These are phyloP conservation scores for Drosophila austrosaltans DNA, from an alignment of 2,888 invertebrate species.

Conservation along the genomic window DNA sequence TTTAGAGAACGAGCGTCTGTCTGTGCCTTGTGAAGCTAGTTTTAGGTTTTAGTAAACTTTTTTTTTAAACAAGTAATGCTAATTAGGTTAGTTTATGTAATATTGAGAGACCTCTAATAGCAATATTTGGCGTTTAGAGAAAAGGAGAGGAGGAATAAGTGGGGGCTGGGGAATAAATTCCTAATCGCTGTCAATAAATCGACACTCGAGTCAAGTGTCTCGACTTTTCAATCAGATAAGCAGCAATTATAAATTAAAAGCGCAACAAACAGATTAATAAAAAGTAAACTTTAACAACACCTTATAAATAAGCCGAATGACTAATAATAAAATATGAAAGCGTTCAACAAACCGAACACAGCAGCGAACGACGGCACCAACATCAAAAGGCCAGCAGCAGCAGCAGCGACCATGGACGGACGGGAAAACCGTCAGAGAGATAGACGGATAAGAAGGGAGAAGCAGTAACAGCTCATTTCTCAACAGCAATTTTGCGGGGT, in stretches of 20 bases:
- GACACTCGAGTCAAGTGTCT: slow-evolving; percentile 74
- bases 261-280: slow-evolving; percentile 74
- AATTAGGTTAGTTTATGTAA: slow-evolving; percentile 48
- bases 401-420: slow-evolving; percentile 23
- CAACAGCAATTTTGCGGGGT: slow-evolving; percentile 25
- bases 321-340: slow-evolving; percentile 76
- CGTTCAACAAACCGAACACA: slow-evolving; percentile 33
- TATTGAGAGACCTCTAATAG: slow-evolving; percentile 25
- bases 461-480: slow-evolving; percentile 24
- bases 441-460: slow-evolving; percentile 6
- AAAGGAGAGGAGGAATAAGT: background rate
- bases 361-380: slow-evolving; percentile 36
- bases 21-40: background rate
- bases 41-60: background rate
- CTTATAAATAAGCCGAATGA: slow-evolving; percentile 75
- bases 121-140: background rate
- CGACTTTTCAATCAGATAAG: slow-evolving; percentile 73
- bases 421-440: background rate
- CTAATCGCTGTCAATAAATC: slow-evolving; percentile 71
- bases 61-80: slow-evolving; percentile 34
- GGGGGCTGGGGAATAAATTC: slow-evolving; percentile 32
- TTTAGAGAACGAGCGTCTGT: background rate
- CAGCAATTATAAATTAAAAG: slow-evolving; percentile 76
- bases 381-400: slow-evolving; percentile 60
- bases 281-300: slow-evolving; percentile 72